Base-by-base conservation (phyloP, 2,797 vertebrate genomes). In the Alfaro cultratus region DNA sequence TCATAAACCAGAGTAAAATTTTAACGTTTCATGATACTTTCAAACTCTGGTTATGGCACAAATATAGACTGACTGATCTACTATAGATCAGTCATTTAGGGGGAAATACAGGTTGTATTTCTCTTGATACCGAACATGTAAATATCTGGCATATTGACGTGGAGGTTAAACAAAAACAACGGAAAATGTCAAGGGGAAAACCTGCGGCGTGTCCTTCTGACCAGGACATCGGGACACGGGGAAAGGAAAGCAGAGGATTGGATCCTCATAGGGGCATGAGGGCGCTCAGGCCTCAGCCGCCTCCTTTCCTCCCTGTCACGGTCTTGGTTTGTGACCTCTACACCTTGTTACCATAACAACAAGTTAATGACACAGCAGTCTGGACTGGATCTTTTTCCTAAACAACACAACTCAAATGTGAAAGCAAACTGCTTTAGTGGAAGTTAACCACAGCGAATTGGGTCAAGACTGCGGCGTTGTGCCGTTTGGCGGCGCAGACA, bases 331-430 rank as follows among this genome's bases (percentile, higher is more conserved):
- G 53, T 86, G 82, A 91, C 86, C 91, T 91, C 75, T 87, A 88
- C 76, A 53, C 78, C 83, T 83, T 90, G 91, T 92, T 92, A 78
- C 87, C 88, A 93, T 92, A 91, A 90, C 88, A 91, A 88, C 89
- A 89, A 85, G 75, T 85, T 91, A 85, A 89, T 90, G 92, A 91
- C 89, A 84, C 82, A 87, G 87, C 86, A 86, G 73, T 77, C 49
- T 76, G 73, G 77, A 76, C 73, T 76, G 80, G 82, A 53, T 76
- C 51, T 75, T 39, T n/a, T 73, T 71, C 29, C 83, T 83, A 79
- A 85, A 91, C 75, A 86, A 86, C 72, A 81, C 43, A 34, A 79
- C 15, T n/a, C 34, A 41, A 75, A 46, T 49, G 55, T 55, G 57
- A 21, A 49, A 75, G 51, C 71, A 12, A 81, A 81, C 75, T n/a